Evolutionary conservation across 2,888 invertebrate species (phyloP), one percentile per base, ranked within the genome.

Genomic region (Apodemia duryi): DNA sequence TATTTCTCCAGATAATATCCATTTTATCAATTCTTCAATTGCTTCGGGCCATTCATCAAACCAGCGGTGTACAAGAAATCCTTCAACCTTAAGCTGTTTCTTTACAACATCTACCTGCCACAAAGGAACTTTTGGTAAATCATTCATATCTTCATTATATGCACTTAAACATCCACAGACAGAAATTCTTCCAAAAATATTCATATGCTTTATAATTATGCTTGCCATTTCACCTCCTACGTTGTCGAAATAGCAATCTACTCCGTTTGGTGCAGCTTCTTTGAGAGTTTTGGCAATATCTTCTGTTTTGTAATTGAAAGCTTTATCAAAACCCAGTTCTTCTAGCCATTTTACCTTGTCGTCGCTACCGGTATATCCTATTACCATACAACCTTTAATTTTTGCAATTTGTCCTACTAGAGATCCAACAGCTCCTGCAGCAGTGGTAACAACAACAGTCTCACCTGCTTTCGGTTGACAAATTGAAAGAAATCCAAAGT

Each of bases 361-460:
- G 67, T 95, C 94, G 0, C 94, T 91, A 10, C 96, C 96, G 9
- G 95, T 94, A 74, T 95, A 94, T 0, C 96, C 96, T 70, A 96
- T 94, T 0, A 95, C 86, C 68, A 69, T 81, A 72, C 84, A 85
- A 70, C 93, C 94, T 82, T 94, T 94, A 35, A 95, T 93, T 81
- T 95, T 96, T 0, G 94, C 96, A 64, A 96, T 95, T 83, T 96
- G 96, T 1, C 96, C 96, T 0, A 95, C 96, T 21, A 94, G 77
- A 65, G 93, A 94, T 2, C 96, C 96, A 0, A 96, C 95, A 6
- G 95, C 95, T 1, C 96, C 96, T 0, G 95, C 96, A 4, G 96
- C 96, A 0, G 94, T 93, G 5, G 93, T 94, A 2, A 96, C 93
- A 0, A 95, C 94, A 0, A 96, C 92, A 0, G 94, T 94, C 76